Evolutionary conservation across 2,797 vertebrate genomes (phyloP).

Genomic region (Chelon labrosus): DNA sequence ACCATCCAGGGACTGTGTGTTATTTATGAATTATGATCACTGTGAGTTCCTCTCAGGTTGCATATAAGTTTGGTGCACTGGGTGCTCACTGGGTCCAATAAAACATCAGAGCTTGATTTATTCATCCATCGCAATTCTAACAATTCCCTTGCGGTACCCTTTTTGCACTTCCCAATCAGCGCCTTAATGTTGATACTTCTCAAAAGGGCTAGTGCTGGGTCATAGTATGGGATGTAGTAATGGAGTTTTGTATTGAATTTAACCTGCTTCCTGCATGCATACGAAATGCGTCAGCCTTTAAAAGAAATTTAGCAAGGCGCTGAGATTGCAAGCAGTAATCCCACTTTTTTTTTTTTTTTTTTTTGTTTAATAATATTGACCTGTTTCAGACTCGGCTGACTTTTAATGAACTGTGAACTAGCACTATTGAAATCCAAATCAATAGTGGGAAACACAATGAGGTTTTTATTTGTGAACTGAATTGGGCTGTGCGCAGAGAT

Average conservation of each 20-base stretch:
- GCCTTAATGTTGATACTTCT: constrained; percentile 33
- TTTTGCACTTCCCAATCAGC: constrained; percentile 41
- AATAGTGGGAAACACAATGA: constrained; percentile 78
- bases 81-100: constrained; percentile 33
- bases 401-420: constrained; percentile 81
- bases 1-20: constrained; percentile 7
- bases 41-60: constrained; percentile 39
- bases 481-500: constrained; percentile 62
- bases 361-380: constrained; percentile 79
- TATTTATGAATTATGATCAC: constrained; percentile 38
- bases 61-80: constrained; percentile 23
- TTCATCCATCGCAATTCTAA: constrained; percentile 42
- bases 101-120: constrained; percentile 35
- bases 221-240: constrained; percentile 8
- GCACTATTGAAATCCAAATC: constrained; percentile 77
- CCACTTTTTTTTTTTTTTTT: constrained; percentile 48
- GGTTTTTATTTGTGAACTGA: constrained; percentile 84
- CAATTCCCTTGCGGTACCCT: constrained; percentile 29
- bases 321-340: constrained; percentile 63
- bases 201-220: constrained; percentile 29
- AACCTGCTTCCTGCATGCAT: constrained; percentile 30
- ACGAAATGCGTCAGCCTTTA: constrained; percentile 24
- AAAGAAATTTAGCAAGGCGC: constrained; percentile 54
- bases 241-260: constrained; percentile 40
- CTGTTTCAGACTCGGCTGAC: constrained; percentile 71